Evolutionary conservation across 1,140 invertebrate genomes (phyloP).

Genomic region (Eupristina koningsbergeri): DNA sequence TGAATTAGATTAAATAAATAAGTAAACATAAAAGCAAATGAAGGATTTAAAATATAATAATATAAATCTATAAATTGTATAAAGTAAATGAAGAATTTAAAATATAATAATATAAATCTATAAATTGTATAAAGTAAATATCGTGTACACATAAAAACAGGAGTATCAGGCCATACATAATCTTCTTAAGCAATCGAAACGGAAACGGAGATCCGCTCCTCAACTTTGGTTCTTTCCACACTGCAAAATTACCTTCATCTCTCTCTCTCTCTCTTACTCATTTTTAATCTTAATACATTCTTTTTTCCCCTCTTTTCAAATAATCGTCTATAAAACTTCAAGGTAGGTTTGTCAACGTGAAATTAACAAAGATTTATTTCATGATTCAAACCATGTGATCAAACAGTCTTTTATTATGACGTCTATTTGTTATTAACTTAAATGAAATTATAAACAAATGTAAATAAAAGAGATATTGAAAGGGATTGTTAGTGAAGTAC

Average conservation of each 20-base stretch:
- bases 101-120: conserved; percentile 3
- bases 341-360: conserved; percentile 16
- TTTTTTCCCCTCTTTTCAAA: background rate
- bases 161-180: conserved; percentile 33
- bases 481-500: background rate
- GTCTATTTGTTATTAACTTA: no score
- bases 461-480: background rate
- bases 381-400: no score
- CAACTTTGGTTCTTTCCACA: conserved; percentile 47
- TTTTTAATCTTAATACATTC: background rate
- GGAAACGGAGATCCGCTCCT: conserved; percentile 54
- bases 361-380: conserved; percentile 63
- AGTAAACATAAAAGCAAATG: no score
- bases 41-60: background rate
- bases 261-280: conserved; percentile 2
- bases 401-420: no score
- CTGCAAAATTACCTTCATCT: conserved; percentile 44
- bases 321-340: conserved; percentile 28
- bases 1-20: background rate
- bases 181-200: conserved; percentile 41
- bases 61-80: background rate
- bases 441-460: background rate
- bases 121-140: background rate
- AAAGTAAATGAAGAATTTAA: no score
- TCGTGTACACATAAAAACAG: conserved; percentile 6